These are phyloP conservation scores for Sesia apiformis DNA, from an alignment of 2,888 invertebrate genomes.

Conservation along the genomic window DNA sequence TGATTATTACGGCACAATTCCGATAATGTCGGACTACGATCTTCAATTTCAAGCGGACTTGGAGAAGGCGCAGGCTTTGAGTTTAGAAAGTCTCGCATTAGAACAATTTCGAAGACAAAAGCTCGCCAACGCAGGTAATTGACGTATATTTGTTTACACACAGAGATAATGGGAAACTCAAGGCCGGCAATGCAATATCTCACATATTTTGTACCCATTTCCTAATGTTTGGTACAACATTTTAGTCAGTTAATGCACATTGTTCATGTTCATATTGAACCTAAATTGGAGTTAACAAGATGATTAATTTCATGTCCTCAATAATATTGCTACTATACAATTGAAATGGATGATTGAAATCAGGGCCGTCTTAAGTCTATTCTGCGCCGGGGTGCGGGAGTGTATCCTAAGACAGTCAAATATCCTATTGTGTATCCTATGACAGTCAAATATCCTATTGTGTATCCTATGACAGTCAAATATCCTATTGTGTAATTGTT, in stretches of 20 bases:
- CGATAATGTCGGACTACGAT: constrained; percentile 80
- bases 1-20: constrained; percentile 9
- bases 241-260: not conserved
- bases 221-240: not conserved
- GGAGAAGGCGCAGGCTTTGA: constrained; percentile 90
- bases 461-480: too few relatives aligned
- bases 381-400: too few relatives aligned
- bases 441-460: too few relatives aligned
- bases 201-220: not conserved
- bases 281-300: not conserved
- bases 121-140: constrained; percentile 61
- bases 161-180: not conserved
- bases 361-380: too few relatives aligned
- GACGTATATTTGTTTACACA: constrained; percentile 55
- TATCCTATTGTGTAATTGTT: too few relatives aligned
- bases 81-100: constrained; percentile 88
- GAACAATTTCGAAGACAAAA: constrained; percentile 86
- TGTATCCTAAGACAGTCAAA: too few relatives aligned
- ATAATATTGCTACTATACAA: not conserved
- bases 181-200: not conserved
- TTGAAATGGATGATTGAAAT: not conserved
- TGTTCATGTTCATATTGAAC: not conserved
- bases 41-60: constrained; percentile 89
- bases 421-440: too few relatives aligned
- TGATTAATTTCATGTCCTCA: not conserved